These are phyloP conservation scores for Ateles fusciceps DNA, from an alignment of 2,797 vertebrate genomes.

Conservation along the genomic window DNA sequence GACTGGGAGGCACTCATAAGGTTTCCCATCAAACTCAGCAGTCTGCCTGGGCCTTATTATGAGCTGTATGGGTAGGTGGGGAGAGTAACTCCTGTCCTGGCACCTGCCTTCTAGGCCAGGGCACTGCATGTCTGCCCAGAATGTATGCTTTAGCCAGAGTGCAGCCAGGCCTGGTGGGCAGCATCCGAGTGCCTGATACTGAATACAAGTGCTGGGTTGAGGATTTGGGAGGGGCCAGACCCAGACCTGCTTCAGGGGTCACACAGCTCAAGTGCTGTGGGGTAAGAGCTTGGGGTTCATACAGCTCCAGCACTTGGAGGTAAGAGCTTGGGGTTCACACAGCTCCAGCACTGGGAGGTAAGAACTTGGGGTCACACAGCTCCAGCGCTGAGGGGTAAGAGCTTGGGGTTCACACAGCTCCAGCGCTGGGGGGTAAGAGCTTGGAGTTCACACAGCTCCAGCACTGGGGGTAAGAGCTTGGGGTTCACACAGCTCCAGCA, in stretches of 20 bases:
- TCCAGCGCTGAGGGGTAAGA: too few species aligned
- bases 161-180: background rate
- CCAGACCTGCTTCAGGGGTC: background rate
- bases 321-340: too few species aligned
- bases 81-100: background rate
- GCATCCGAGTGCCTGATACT: background rate
- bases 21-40: too few species aligned
- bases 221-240: background rate
- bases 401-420: too few species aligned
- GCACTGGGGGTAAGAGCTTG: too few species aligned
- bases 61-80: background rate
- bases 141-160: background rate
- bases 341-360: too few species aligned
- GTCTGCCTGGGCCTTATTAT: background rate
- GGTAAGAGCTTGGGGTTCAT: too few species aligned
- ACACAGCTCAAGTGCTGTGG: too few species aligned
- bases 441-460: background rate
- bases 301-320: fast-evolving
- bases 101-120: background rate
- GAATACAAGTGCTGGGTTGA: background rate
- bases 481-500: too few species aligned
- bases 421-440: background rate
- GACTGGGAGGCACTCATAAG: background rate
- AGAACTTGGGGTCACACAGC: too few species aligned
- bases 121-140: background rate